Evolutionary conservation across 2,888 invertebrate species (phyloP), one percentile per base, ranked within the genome.

Genomic region (Plebejus argus): DNA sequence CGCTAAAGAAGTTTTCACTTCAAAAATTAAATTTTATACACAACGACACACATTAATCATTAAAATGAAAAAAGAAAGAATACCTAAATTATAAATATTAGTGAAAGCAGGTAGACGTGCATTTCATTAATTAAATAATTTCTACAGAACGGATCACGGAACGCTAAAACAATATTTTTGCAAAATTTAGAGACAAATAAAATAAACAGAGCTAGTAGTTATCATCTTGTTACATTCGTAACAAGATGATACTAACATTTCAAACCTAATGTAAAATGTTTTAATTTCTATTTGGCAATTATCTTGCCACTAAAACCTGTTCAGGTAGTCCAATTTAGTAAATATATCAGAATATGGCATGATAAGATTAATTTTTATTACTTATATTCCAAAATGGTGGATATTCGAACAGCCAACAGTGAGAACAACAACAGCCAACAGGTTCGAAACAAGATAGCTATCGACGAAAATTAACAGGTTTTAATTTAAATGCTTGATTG

Each of bases 281-380:
- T 23, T 10, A 23, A 23, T 28, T 20, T 28, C 15, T 66, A 33
- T 4, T 66, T 66, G 20, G 66, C 66, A 66, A 66, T 66, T 6
- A 66, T 66, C 15, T 66, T 66, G 66, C 66, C 15, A 28, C 28
- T 33, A 66, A 66, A 66, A 66, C 66, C 66, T 66, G 66, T 66
- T 66, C 28, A 23, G 66, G 66, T 66, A 66, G 66, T 10, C 61
- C 12, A 61, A 66, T 28, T 66, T 28, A 66, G 18, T 28, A 66
- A 66, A 33, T 33, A 66, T 23, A 23, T 61, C 12, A 28, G 66
- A 66, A 66, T 28, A 28, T 28, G 66, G 66, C 66, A 33, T 12
- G 15, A 66, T 66, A 61, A 61, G 61, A 61, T 61, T 4, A 23
- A 23, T 66, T 66, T 66, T 66, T 28, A 66, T 66, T 66, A n/a